phyloP scores from a whole-genome alignment of 1,140 invertebrate genomes.

The Lepidurus couesii region DNA sequence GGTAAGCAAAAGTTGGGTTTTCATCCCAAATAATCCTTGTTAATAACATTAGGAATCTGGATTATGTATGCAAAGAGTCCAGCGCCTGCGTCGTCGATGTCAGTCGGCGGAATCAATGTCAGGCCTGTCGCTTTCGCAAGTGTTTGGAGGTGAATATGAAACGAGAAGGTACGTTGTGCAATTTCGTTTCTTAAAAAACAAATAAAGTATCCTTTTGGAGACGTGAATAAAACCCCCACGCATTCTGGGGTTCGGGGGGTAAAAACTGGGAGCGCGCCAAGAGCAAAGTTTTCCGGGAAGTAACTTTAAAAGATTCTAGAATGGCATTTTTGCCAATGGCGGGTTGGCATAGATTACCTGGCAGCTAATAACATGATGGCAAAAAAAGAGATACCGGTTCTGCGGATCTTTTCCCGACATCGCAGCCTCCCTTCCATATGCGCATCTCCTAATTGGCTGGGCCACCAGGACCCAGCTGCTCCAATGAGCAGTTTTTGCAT shows the following conservation, averaged over 20 bases:
- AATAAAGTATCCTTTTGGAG: too few relatives aligned
- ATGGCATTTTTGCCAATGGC: conserved; percentile 13
- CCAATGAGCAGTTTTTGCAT: conserved; percentile 11
- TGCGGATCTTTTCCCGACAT: not conserved
- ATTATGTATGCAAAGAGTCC: conserved; percentile 89
- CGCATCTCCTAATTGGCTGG: conserved; percentile 14
- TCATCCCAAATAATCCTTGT: not conserved
- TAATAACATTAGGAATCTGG: conserved; percentile 61
- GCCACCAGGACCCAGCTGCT: not conserved
- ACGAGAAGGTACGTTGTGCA: conserved; percentile 69
- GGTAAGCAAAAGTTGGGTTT: conserved; percentile 47
- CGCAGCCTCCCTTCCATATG: conserved; percentile 4
- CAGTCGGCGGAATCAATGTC: conserved; percentile 86
- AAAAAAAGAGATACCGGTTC: conserved; percentile 9
- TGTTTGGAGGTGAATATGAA: conserved; percentile 93
- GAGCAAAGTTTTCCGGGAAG: not conserved
- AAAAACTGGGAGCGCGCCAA: not conserved
- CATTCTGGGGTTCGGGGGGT: not conserved
- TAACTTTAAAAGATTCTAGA: not conserved
- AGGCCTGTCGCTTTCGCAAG: conserved; percentile 87
- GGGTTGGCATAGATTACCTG: not conserved
- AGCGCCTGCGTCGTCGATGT: conserved; percentile 85
- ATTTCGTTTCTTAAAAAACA: not conserved
- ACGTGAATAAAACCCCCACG: too few relatives aligned
- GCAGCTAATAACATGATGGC: not conserved